Evolutionary conservation across 2,888 invertebrate genomes (phyloP).

Genomic region (Sinodicranocentrus sp.): DNA sequence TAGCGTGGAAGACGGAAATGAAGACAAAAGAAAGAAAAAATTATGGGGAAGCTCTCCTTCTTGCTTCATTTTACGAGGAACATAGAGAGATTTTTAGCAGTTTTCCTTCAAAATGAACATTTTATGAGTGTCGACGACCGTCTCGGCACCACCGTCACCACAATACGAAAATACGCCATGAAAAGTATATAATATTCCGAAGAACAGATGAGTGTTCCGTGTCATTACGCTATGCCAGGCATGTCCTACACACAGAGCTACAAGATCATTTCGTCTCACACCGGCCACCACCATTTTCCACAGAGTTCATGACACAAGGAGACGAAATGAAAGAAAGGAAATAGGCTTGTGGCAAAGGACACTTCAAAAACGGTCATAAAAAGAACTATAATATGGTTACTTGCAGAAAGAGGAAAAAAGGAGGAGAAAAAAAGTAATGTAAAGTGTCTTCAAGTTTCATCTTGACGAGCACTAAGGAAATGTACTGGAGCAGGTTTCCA

Average conservation of each 20-base stretch:
- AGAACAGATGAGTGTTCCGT: too few relatives aligned
- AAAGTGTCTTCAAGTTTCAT: conserved; percentile 65
- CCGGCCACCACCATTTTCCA: conserved; percentile 50
- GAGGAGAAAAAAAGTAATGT: conserved; percentile 51
- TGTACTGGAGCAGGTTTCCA: conserved; percentile 52
- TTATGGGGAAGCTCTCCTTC: conserved; percentile 38
- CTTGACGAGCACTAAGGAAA: conserved; percentile 60
- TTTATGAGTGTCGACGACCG: conserved; percentile 63
- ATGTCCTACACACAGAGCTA: not conserved
- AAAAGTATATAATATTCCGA: too few relatives aligned
- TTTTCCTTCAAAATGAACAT: conserved; percentile 62
- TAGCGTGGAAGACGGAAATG: conserved; percentile 39
- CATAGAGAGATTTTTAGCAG: conserved; percentile 62
- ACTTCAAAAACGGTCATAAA: conserved; percentile 67
- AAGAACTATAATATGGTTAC: conserved; percentile 66
- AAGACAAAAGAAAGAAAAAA: conserved; percentile 56
- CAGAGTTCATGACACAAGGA: conserved; percentile 61
- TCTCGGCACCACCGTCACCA: conserved; percentile 28
- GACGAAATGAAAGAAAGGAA: conserved; percentile 65
- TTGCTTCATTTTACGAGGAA: conserved; percentile 61
- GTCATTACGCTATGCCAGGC: too few relatives aligned
- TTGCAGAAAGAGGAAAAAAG: conserved; percentile 47
- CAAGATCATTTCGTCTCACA: conserved; percentile 2
- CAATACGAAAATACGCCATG: not conserved
- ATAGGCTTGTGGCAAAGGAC: conserved; percentile 70